Conservation (phyloP, 92 coral and sea anemone genomes). For the Galaxea fascicularis region DNA sequence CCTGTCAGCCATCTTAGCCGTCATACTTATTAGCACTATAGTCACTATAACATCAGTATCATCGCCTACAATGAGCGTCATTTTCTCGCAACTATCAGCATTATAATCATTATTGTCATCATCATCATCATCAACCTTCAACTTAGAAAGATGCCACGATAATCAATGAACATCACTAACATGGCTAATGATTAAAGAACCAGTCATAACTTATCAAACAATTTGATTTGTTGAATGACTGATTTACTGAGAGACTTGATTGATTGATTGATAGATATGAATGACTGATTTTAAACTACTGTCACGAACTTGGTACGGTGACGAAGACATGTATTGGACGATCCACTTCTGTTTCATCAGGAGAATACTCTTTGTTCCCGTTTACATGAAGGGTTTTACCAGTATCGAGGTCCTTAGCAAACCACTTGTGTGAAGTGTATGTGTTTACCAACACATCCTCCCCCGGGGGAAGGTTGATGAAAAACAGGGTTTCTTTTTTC, state of each 20-base stretch:
- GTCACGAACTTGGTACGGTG: conserved; percentile 85
- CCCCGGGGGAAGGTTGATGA: conserved; percentile 60
- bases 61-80: no score
- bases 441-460: conserved; percentile 66
- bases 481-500: conserved; percentile 46
- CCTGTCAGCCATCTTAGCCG: no score
- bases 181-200: no score
- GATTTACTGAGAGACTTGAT: no score
- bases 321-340: conserved; percentile 54
- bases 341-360: conserved; percentile 15
- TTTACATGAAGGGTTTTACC: conserved; percentile 69
- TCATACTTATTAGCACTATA: no score
- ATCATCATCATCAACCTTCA: conserved; percentile 22
- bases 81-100: no score
- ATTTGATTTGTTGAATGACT: no score
- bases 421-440: conserved; percentile 81
- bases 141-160: not conserved
- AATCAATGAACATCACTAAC: no score
- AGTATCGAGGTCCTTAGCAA: conserved; percentile 76
- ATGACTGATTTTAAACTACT: not conserved
- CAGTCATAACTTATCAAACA: no score
- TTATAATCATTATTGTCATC: no score
- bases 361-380: conserved; percentile 47
- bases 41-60: no score
- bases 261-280: no score